A percentile compares a stretch with the other conserved stretches of the same genome.
Evolutionary conservation across 2,888 invertebrate genomes (phyloP).

Genomic region (Drosophila fungiperda): DNA sequence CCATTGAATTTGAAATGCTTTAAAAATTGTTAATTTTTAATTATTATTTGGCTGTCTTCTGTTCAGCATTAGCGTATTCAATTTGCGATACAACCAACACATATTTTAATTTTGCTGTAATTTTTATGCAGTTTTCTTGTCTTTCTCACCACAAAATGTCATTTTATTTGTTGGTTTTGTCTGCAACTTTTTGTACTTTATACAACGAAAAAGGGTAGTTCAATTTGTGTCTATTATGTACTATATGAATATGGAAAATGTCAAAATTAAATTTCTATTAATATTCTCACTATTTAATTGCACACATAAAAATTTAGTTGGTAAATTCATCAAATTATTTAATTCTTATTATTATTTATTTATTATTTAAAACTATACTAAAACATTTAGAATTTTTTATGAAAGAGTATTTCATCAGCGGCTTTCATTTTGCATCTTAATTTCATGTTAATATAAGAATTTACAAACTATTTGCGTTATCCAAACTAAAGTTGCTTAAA

Average conservation of each 20-base stretch:
- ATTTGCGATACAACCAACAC: not conserved
- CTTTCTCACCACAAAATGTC: conserved; percentile 20
- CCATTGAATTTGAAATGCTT: not conserved
- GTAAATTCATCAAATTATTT: not conserved
- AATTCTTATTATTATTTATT: no score
- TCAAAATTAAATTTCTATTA: no score
- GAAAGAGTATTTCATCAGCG: conserved; percentile 18
- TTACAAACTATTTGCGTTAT: conserved; percentile 59
- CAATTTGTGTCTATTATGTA: not conserved
- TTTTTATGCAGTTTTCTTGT: conserved; percentile 4
- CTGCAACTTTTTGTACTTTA: conserved; percentile 10
- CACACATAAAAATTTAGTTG: not conserved
- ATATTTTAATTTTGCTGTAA: conserved; percentile 1
- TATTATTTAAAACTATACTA: not conserved
- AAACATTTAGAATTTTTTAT: not conserved
- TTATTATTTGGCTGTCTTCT: not conserved
- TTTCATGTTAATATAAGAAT: conserved; percentile 58
- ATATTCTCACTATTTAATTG: not conserved
- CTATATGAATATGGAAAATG: not conserved
- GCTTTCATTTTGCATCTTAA: not conserved
- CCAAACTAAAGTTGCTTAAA: conserved; percentile 69
- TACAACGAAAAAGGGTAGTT: not conserved
- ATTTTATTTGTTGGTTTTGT: conserved; percentile 22
- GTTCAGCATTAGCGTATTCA: not conserved
- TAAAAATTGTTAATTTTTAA: not conserved